Percentiles rank a stretch among this genome's conserved stretches.
Conservation (phyloP, 2,113 vertebrate species). For the Triplophysa siluroides region DNA sequence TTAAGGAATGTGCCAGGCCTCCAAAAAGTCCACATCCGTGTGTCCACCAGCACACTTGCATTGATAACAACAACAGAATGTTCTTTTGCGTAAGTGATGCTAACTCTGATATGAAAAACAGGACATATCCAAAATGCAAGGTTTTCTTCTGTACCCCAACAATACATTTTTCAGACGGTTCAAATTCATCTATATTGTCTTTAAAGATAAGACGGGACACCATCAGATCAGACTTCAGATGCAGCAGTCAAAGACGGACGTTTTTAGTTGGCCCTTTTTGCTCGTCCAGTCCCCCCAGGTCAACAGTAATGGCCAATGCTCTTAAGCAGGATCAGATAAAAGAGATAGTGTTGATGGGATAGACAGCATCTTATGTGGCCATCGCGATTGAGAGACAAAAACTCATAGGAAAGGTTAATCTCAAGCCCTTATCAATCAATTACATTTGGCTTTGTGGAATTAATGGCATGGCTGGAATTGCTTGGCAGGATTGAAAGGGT, state of each 20-base stretch:
- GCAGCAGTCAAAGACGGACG: conserved; percentile 53
- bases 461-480: conserved; percentile 56
- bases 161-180: conserved; percentile 45
- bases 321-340: conserved; percentile 66
- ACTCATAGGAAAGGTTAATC: conserved; percentile 51
- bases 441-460: conserved; percentile 62
- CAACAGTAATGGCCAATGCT: conserved; percentile 64
- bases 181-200: conserved; percentile 53
- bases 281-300: conserved; percentile 67
- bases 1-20: not conserved
- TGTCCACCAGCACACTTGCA: conserved; percentile 29
- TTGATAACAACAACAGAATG: conserved; percentile 28
- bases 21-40: not conserved
- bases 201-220: conserved; percentile 55
- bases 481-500: conserved; percentile 50
- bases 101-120: conserved; percentile 38
- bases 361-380: conserved; percentile 64
- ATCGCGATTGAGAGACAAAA: conserved; percentile 58
- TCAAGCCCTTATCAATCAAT: conserved; percentile 59
- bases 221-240: conserved; percentile 51
- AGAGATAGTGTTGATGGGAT: conserved; percentile 60
- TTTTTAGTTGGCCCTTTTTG: conserved; percentile 62
- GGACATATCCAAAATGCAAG: conserved; percentile 50
- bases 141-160: conserved; percentile 43
- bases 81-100: conserved; percentile 48